Base-by-base conservation (phyloP, 2,797 vertebrate genomes). In the Melanotaenia pygmaea region DNA sequence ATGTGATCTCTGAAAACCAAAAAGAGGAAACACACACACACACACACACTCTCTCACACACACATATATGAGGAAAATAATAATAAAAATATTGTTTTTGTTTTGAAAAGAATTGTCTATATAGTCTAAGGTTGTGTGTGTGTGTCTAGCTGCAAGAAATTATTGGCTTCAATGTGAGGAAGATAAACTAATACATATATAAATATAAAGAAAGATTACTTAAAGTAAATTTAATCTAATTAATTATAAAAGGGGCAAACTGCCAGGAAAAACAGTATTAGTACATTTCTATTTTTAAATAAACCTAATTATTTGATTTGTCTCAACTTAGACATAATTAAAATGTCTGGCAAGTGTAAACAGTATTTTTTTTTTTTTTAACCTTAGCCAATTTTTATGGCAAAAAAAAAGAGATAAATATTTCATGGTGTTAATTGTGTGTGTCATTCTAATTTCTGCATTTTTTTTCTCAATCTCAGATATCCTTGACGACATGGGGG, bases 401-500 rank as follows among this genome's bases (percentile, higher is more conserved):
- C 16, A 18, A 20, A 20, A 30, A 20, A 28, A 45, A 20, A 45
- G 1, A 1, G 16, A 18, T 7, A 8, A 45, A 2, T 45, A 45
- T 45, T 45, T 45, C 18, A 20, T 20, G 1, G 20, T 45, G 43
- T 45, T 18, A 45, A 1, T 45, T 2, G 16, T 5, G 13, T 26
- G 5, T 26, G n/a, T 28, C 3, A 20, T 5, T 45, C 28, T 50
- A n/a, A 50, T 34, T 34, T 5, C 2, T 50, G 12, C 40, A 18
- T 43, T 45, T 38, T 20, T 59, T 13, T 0, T 10, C 30, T 56
- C 4, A 88, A 54, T 92, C 74, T 30, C 91, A 96, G 98, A 99
- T 64, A 93, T 99, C 62, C 93, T 99, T 79, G 98, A 99, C 26
- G 98, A 99, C 89, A 92, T 98, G 91, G 94, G 95, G 0, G 98